Conservation (phyloP, 2,113 vertebrate species). For the Salvelinus namaycush region DNA sequence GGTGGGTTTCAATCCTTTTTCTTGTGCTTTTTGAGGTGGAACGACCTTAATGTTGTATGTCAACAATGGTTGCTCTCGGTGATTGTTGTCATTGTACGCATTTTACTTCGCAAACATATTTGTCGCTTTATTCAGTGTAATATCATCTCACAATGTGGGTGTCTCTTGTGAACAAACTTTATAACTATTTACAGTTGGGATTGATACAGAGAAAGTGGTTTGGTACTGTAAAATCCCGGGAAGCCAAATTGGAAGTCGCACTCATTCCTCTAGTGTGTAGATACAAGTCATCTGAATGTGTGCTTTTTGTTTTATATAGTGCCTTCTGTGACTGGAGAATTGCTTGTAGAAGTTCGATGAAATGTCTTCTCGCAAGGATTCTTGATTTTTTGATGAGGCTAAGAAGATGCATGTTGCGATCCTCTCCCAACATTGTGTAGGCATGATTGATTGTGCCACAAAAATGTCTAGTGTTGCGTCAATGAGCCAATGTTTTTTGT, state of each 20-base stretch:
- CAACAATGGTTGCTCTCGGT: conserved; percentile 29
- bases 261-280: conserved; percentile 9
- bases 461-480: conserved; percentile 60
- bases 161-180: background rate
- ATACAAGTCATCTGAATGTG: conserved; percentile 5
- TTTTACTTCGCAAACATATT: conserved; percentile 2
- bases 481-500: conserved; percentile 73
- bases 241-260: conserved; percentile 20
- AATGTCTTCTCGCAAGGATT: conserved; percentile 31
- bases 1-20: too few relatives aligned
- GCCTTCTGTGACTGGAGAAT: background rate
- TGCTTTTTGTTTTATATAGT: conserved; percentile 3
- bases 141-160: background rate
- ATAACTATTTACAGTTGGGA: background rate
- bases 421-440: conserved; percentile 16
- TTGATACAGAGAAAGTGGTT: conserved; percentile 16
- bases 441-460: conserved; percentile 48
- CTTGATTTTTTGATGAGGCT: conserved; percentile 26
- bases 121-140: conserved; percentile 10
- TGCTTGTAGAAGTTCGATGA: conserved; percentile 33
- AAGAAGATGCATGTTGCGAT: conserved; percentile 20
- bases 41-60: conserved; percentile 18
- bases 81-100: conserved; percentile 39
- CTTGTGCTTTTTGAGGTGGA: too few relatives aligned
- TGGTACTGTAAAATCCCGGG: conserved; percentile 10